Evolutionary conservation across 2,113 vertebrate genomes (phyloP).

Genomic region (Melanerpes aurifrons): DNA sequence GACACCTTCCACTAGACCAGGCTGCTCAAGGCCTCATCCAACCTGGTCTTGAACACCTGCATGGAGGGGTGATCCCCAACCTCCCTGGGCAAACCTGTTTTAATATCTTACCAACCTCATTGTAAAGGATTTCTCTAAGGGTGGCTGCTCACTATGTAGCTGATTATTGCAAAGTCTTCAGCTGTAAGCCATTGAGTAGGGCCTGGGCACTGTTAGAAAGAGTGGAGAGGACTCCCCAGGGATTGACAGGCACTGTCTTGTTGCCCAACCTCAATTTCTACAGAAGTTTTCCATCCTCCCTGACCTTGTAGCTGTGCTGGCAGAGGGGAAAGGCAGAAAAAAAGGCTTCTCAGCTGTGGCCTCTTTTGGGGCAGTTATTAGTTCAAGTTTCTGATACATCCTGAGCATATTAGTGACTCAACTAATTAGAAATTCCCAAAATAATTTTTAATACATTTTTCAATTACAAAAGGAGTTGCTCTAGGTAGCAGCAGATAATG

Average conservation of each 20-base stretch:
- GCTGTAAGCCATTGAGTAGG: neutral
- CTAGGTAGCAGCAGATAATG: neutral
- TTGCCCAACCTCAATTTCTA: neutral
- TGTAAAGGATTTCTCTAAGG: neutral
- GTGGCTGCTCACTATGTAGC: neutral
- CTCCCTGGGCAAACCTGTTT: too few species aligned
- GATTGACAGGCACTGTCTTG: neutral
- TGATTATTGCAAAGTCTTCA: neutral
- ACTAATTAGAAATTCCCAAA: constrained; percentile 61
- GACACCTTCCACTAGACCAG: too few species aligned
- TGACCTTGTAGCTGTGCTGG: neutral
- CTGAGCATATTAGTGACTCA: neutral
- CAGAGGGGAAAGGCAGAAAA: neutral
- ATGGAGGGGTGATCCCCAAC: too few species aligned
- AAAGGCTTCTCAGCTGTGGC: neutral
- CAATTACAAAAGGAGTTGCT: constrained; percentile 32
- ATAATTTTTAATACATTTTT: constrained; percentile 60
- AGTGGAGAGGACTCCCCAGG: neutral
- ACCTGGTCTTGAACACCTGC: too few species aligned
- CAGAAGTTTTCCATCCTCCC: neutral
- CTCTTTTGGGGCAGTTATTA: neutral
- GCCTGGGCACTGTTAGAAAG: neutral
- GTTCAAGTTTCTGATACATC: neutral
- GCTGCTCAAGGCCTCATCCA: too few species aligned
- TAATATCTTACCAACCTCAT: too few species aligned